Evolutionary conservation across 2,888 invertebrate species (phyloP), one percentile per base, ranked within the genome.

Genomic region (Maniola hyperantus): DNA sequence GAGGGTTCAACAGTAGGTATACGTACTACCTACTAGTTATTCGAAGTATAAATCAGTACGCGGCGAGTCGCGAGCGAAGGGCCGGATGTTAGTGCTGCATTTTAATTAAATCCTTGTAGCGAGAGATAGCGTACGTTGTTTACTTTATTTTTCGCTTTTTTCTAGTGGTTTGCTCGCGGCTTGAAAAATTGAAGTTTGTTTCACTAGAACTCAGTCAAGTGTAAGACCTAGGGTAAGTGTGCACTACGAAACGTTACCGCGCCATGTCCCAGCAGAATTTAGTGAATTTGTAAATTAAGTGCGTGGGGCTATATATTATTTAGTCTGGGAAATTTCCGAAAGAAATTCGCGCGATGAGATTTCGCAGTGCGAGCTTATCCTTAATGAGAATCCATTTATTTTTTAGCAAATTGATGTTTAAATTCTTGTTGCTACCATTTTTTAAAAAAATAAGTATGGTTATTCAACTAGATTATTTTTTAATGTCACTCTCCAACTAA

Each of bases 81-180:
- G 62, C 77, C 79, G 75, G 76, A 74, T 77, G 77, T 79, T 76
- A 83, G 79, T 76, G 77, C 77, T 79, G 79, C 77, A 76, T 82
- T 88, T 88, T 85, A 87, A 88, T 87, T 85, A 87, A 87, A 85
- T 83, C 76, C 83, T 81, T 79, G 78, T 81, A 76, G 76, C 72
- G 76, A 68, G 77, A 81, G 79, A 81, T 79, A 77, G 77, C 75
- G 72, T 72, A 72, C 75, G 69, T 65, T 67, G 71, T 72, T 66
- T 71, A 75, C 70, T 72, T 68, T 73, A 73, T 70, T 72, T 73
- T 78, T 77, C 73, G 65, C 46, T 74, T 79, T 82, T 83, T 82
- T 80, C 68, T 71, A 76, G 73, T 70, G 73, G 74, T 77, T 74
- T 74, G 71, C 74, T 72, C 72, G 67, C 73, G 68, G 74, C 65